Evolutionary conservation across 2,797 vertebrate genomes (phyloP).

Genomic region (Anolis apletophallus): DNA sequence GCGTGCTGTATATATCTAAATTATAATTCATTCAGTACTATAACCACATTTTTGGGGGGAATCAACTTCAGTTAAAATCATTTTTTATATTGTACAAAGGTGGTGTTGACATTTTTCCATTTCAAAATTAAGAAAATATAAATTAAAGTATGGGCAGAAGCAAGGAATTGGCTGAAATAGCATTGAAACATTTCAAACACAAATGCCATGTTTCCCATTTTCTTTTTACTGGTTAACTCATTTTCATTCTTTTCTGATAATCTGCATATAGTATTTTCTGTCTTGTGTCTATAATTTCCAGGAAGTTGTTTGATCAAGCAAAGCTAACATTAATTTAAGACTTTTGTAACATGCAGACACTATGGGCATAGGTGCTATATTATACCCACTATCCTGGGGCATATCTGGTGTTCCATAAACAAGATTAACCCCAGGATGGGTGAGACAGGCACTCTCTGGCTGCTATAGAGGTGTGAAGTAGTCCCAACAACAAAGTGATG

Average conservation of each 20-base stretch:
- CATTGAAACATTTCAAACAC: neutral
- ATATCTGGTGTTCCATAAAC: no score
- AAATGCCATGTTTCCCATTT: neutral
- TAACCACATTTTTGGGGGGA: neutral
- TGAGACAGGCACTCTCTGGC: no score
- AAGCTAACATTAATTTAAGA: neutral
- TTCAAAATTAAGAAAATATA: neutral
- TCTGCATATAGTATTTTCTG: neutral
- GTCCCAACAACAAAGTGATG: no score
- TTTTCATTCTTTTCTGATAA: neutral
- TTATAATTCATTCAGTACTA: constrained; percentile 1
- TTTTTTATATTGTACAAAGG: neutral
- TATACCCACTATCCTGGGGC: no score
- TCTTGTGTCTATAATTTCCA: neutral
- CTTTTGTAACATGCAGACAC: neutral
- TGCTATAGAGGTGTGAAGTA: no score
- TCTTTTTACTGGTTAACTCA: neutral
- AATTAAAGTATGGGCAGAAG: no score
- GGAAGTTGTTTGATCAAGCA: neutral
- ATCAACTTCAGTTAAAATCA: no score
- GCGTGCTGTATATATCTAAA: no score
- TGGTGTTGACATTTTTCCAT: neutral
- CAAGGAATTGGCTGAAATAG: neutral
- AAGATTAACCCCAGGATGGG: no score
- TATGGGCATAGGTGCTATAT: no score